Evolutionary conservation across 2,797 vertebrate genomes (phyloP), one percentile per base, ranked within the genome.

Genomic region (Hylomyscus alleni): DNA sequence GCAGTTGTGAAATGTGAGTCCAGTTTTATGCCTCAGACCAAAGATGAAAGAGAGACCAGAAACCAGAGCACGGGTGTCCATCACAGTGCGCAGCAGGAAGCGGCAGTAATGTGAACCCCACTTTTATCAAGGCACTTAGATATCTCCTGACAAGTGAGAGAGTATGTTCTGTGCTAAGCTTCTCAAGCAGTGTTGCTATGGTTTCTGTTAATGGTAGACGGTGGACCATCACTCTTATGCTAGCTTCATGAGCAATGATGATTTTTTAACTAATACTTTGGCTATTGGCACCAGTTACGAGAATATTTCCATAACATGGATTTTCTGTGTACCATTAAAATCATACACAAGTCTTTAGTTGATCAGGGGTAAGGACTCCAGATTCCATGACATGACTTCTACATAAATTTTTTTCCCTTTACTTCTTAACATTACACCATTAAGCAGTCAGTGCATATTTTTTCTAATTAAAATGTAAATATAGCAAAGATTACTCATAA

Each of bases 381-480:
- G 40, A 67, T 54, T 93, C 24, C n/a, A 34, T 80, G 44, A 78
- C 0, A 65, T 22, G 20, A 88, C 52, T 96, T 93, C 65, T 81
- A 52, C 73, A 50, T 81, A 65, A 8, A n/a, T n/a, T 44, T 91
- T 90, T 90, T 40, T 89, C 26, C 11, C 17, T 94, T n/a, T 15
- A 40, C 7, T 91, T 94, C 87, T 62, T 93, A 90, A 52, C n/a
- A 75, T 60, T 87, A 44, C 20, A 80, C 15, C 20, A 62, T 47
- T 60, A 88, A 75, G 40, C 14, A 93, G 78, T 94, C 87, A 92
- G 26, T 89, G 22, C 14, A 54, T 76, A 31, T 37, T 78, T 56
- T 78, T 11, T 90, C 44, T 80, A 62, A 91, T 83, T 95, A 95
- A 93, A 95, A 89, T 29, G 52, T 37, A 88, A 96, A 78, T n/a